Conservation (phyloP, 2,888 invertebrate genomes). For the Cryptus armator region DNA sequence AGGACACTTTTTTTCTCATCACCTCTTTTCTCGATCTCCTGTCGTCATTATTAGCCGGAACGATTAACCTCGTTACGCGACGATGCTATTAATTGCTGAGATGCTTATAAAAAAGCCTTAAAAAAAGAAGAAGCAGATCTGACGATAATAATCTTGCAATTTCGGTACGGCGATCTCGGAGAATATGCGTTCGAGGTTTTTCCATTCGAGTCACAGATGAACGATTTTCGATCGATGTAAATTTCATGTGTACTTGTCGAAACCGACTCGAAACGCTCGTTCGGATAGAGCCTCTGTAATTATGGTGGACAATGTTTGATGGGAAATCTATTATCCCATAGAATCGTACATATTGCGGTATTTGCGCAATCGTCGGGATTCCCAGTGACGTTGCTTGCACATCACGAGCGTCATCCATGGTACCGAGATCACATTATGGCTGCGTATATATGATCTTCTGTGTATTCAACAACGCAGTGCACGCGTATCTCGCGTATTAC, state of each 20-base stretch:
- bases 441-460: neutral
- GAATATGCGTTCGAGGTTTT: neutral
- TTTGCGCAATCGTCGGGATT: conserved; percentile 8
- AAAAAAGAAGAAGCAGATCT: neutral
- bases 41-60: conserved; percentile 48
- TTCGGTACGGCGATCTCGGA: conserved; percentile 7
- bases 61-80: conserved; percentile 67
- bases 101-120: conserved; percentile 18
- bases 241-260: conserved; percentile 21
- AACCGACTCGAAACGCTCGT: neutral
- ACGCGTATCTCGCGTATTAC: neutral
- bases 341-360: conserved; percentile 44
- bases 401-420: neutral
- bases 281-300: neutral
- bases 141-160: conserved; percentile 16
- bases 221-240: neutral
- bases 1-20: conserved; percentile 32
- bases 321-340: conserved; percentile 32
- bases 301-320: conserved; percentile 25
- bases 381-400: neutral
- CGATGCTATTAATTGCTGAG: conserved; percentile 47
- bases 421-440: neutral
- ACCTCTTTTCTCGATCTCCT: conserved; percentile 19
- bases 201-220: neutral
- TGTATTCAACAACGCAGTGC: neutral